Percentiles rank a stretch among this genome's conserved stretches.
phyloP scores from a whole-genome alignment of 2,888 invertebrate genomes.

The Agriotes lineatus region DNA sequence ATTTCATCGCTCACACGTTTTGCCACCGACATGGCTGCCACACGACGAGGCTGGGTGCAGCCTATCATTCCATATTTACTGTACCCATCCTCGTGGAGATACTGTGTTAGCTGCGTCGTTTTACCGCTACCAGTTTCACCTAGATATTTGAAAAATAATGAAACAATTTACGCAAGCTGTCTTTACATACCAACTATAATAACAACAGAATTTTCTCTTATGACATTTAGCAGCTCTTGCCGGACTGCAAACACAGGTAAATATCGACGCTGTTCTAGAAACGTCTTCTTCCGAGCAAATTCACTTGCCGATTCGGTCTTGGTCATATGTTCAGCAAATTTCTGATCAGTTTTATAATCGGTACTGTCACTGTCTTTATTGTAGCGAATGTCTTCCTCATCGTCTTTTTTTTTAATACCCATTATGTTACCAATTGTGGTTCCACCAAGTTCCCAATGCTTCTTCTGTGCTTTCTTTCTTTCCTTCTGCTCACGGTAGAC shows the following conservation, averaged over 20 bases:
- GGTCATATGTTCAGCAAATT: constrained; percentile 96
- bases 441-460: constrained; percentile 99
- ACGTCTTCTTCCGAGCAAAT: constrained; percentile 88
- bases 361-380: constrained; percentile 78
- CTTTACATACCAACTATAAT: constrained; percentile 84
- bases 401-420: constrained; percentile 89
- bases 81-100: constrained; percentile 97
- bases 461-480: constrained; percentile 95
- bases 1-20: constrained; percentile 99
- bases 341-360: constrained; percentile 93
- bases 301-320: constrained; percentile 80
- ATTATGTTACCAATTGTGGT: constrained; percentile 96
- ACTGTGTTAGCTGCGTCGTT: constrained; percentile 98
- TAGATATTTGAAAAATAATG: constrained; percentile 44
- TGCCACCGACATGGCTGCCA: constrained; percentile 99
- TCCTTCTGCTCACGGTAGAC: constrained; percentile 96
- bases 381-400: constrained; percentile 77
- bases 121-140: constrained; percentile 97
- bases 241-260: constrained; percentile 96
- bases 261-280: constrained; percentile 89
- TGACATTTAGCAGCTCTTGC: constrained; percentile 91
- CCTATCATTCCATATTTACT: constrained; percentile 94
- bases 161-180: constrained; percentile 11
- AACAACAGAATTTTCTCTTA: constrained; percentile 93
- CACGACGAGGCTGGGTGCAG: constrained; percentile 97